These are phyloP conservation scores for Xiphophorus birchmanni DNA, from an alignment of 2,797 vertebrate genomes.

Conservation along the genomic window DNA sequence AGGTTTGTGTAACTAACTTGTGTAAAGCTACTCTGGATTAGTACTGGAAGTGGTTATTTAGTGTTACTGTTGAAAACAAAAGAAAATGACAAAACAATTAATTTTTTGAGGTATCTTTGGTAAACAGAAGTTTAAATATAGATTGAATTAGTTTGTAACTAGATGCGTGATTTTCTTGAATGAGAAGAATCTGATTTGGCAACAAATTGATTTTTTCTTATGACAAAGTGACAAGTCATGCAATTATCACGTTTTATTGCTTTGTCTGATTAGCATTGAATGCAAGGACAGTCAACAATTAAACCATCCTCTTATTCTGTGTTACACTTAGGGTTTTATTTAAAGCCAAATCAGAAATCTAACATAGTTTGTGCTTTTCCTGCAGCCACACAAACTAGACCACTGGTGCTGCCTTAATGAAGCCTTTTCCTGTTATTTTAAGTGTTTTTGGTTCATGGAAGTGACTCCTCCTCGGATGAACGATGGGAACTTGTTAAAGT, in stretches of 20 bases:
- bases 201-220: neutral
- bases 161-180: neutral
- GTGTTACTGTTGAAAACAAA: neutral
- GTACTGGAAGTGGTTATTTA: neutral
- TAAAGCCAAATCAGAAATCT: neutral
- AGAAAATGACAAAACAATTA: neutral
- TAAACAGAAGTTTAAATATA: neutral
- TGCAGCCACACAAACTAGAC: neutral
- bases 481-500: conserved; percentile 60
- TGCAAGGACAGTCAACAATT: neutral
- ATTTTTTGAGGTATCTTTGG: neutral
- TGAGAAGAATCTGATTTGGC: neutral
- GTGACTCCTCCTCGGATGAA: conserved; percentile 73
- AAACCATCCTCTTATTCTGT: neutral
- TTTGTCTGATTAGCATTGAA: neutral
- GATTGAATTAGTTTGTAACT: neutral
- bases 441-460: conserved; percentile 36
- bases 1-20: neutral
- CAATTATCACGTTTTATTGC: neutral
- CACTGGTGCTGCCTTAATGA: conserved; percentile 25
- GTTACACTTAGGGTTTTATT: neutral
- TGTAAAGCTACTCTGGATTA: neutral
- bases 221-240: neutral
- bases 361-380: neutral
- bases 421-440: conserved; percentile 51